These are phyloP conservation scores for Phenganax subtilis DNA, from an alignment of 92 coral and sea anemone genomes.

Conservation along the genomic window DNA sequence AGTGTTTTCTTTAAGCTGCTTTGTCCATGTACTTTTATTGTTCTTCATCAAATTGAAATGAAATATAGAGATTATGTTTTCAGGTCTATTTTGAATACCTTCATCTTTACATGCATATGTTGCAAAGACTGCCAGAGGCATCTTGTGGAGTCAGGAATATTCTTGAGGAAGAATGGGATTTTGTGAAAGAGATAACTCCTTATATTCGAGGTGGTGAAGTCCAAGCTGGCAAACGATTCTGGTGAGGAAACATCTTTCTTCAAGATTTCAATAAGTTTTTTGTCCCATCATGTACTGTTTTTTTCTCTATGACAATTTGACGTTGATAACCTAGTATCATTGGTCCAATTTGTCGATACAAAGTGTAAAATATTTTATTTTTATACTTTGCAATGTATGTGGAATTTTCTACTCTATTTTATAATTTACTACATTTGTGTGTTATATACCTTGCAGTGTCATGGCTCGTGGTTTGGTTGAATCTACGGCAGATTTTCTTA, in stretches of 20 bases:
- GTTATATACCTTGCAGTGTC: conserved; percentile 56
- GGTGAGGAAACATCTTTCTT: conserved; percentile 47
- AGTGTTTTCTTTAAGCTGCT: neutral
- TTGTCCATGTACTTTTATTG: neutral
- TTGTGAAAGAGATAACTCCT: conserved; percentile 73
- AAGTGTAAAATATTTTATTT: too few relatives aligned
- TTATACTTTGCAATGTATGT: too few relatives aligned
- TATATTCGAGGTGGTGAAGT: conserved; percentile 90
- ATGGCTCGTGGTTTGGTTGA: conserved; percentile 90
- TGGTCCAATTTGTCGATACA: too few relatives aligned
- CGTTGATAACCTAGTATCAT: too few relatives aligned
- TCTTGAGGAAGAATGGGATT: conserved; percentile 89
- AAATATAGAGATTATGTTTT: neutral
- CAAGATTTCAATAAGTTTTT: too few relatives aligned
- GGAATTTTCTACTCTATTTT: too few relatives aligned
- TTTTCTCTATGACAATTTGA: too few relatives aligned
- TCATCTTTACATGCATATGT: conserved; percentile 78
- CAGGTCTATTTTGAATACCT: conserved; percentile 95
- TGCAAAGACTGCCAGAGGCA: conserved; percentile 89
- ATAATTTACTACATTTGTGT: neutral
- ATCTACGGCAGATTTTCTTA: conserved; percentile 84
- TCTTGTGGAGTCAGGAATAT: conserved; percentile 78
- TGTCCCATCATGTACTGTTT: too few relatives aligned
- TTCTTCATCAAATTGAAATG: neutral
- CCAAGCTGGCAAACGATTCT: conserved; percentile 88